phyloP scores from a whole-genome alignment of 2,797 vertebrate species.

The Amphiprion clarkii region DNA sequence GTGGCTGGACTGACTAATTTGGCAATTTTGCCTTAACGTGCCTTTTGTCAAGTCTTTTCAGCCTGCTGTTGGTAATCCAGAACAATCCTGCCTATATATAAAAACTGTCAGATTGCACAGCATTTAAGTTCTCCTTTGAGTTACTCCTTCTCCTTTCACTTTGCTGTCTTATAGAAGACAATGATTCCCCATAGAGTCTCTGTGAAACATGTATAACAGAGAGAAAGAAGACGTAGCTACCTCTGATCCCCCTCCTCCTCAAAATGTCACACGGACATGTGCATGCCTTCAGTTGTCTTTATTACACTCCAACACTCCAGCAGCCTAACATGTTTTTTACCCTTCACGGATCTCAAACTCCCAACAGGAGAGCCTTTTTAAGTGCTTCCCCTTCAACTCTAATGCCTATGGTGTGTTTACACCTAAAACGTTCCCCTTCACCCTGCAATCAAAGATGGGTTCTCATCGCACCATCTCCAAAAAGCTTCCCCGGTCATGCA shows the following conservation, averaged over 20 bases:
- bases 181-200: neutral
- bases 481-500: slow-evolving; percentile 30
- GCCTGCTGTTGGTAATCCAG: neutral
- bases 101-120: neutral
- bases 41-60: no score
- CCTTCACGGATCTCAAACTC: slow-evolving; percentile 71
- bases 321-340: slow-evolving; percentile 66
- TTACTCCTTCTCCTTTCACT: neutral
- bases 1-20: neutral
- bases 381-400: slow-evolving; percentile 69
- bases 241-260: slow-evolving; percentile 24
- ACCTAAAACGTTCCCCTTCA: slow-evolving; percentile 57
- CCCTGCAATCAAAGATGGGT: slow-evolving; percentile 54
- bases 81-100: neutral
- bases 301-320: slow-evolving; percentile 66
- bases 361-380: slow-evolving; percentile 62
- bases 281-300: slow-evolving; percentile 67
- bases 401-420: slow-evolving; percentile 62
- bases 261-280: slow-evolving; percentile 62
- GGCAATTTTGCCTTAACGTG: neutral
- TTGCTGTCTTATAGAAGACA: slow-evolving; percentile 8
- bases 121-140: neutral
- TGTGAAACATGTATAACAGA: slow-evolving; percentile 28
- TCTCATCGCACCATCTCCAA: slow-evolving; percentile 38
- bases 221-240: neutral